phyloP scores from a whole-genome alignment of 2,888 invertebrate species.

The Thecocarcelia acutangulata region DNA sequence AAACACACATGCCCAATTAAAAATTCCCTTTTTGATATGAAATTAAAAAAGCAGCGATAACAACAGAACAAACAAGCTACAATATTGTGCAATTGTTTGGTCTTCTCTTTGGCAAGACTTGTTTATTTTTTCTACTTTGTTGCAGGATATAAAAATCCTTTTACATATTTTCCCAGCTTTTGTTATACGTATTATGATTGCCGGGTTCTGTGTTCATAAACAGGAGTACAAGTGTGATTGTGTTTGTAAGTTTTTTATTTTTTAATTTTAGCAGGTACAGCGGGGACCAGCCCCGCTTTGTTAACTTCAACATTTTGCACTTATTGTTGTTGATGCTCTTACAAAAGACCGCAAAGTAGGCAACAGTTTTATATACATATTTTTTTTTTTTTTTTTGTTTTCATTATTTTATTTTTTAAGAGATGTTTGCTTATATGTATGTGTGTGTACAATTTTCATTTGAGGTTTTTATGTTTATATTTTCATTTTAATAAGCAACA shows the following conservation, averaged over 20 bases:
- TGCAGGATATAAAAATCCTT: conserved; percentile 49
- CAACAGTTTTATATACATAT: conserved; percentile 65
- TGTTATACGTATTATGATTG: conserved; percentile 61
- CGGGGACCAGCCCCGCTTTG: conserved; percentile 55
- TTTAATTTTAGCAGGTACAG: conserved; percentile 7
- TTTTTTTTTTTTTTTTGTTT: conserved; percentile 40
- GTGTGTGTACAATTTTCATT: conserved; percentile 48
- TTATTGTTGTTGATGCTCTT: conserved; percentile 67
- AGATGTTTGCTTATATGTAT: conserved; percentile 22
- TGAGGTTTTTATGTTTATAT: conserved; percentile 59
- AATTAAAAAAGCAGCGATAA: conserved; percentile 23
- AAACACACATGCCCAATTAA: conserved; percentile 65
- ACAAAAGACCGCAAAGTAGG: conserved; percentile 69
- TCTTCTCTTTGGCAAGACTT: conserved; percentile 9
- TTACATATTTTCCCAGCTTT: conserved; percentile 45
- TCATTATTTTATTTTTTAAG: conserved; percentile 31
- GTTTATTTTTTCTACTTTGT: not conserved
- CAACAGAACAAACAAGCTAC: conserved; percentile 40
- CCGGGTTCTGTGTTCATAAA: conserved; percentile 8
- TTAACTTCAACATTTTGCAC: conserved; percentile 64
- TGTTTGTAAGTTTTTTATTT: conserved; percentile 1
- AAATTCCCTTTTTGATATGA: conserved; percentile 64
- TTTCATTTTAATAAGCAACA: conserved; percentile 62
- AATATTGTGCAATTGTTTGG: conserved; percentile 63
- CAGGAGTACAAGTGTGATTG: conserved; percentile 3